A percentile compares a stretch with the other conserved stretches of the same genome.
Conservation (phyloP, 2,113 vertebrate species). For the Lonchura striata region DNA sequence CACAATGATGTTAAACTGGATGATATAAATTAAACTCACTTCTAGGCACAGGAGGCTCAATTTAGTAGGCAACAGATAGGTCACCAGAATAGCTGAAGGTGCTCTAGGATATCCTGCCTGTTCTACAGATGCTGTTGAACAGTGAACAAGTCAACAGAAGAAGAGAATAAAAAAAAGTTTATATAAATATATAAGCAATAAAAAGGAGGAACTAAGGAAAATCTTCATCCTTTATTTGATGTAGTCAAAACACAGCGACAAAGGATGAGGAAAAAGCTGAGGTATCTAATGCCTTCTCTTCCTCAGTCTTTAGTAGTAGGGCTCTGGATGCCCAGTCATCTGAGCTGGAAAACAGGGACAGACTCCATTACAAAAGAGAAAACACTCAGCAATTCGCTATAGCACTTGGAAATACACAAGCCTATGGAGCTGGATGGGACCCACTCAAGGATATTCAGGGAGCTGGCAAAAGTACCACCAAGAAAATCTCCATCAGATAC, state of each 20-base stretch:
- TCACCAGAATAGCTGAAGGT: background rate
- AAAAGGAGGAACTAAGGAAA: background rate
- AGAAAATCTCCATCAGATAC: background rate
- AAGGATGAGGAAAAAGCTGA: background rate
- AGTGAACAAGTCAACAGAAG: background rate
- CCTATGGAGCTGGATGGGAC: background rate
- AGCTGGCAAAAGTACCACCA: background rate
- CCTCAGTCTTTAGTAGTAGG: background rate
- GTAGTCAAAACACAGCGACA: background rate
- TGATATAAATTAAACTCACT: background rate
- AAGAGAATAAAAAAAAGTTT: background rate
- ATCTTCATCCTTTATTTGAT: background rate
- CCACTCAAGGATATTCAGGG: background rate
- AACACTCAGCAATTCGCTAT: background rate
- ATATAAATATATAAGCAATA: background rate
- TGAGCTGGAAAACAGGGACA: background rate
- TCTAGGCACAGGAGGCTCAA: background rate
- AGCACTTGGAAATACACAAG: background rate
- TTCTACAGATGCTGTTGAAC: background rate
- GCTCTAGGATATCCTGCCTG: background rate
- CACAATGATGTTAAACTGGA: background rate
- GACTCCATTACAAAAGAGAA: background rate
- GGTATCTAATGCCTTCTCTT: background rate
- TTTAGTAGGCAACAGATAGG: background rate
- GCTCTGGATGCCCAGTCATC: rapidly evolving